Evolutionary conservation across 2,888 invertebrate genomes (phyloP), one percentile per base, ranked within the genome.

Genomic region (Phalera bucephala): DNA sequence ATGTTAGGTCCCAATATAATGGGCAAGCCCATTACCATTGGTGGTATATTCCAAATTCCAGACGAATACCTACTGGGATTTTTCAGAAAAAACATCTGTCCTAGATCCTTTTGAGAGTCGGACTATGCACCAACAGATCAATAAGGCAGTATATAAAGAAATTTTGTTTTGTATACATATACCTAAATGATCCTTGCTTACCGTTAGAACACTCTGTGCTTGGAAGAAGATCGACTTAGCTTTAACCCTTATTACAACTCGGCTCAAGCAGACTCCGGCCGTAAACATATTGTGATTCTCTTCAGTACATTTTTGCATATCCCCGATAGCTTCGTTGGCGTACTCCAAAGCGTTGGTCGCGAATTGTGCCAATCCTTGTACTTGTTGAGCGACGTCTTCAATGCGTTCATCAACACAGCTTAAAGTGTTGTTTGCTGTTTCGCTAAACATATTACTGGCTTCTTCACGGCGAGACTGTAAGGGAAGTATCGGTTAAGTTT

Each of bases 251-350:
- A 84, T 13, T 17, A 78, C 78, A 1, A 84, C 53, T 3, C 52
- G 31, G 22, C 73, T 80, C 12, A 89, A 59, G 30, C 88, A 89
- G 4, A 74, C 42, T 1, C 81, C 81, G 2, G 70, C 54, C 1
- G 56, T 52, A 2, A 80, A 40, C 3, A 86, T 40, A 35, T 67
- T 72, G 1, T 45, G 41, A 19, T 61, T 61, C 1, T 59, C 52
- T 5, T 62, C 59, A 0, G 75, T 70, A 33, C 88, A 89, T 23
- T 64, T 62, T 31, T 59, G 74, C 73, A 87, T 74, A 7, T 78
- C 67, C 0, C 56, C 66, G n/a, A 80, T 10, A 26, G 76, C 72
- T 1, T 34, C 41, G 17, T 63, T 61, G 0, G 75, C 67, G 33
- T 64, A 72, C 0, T 56, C 58, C 1, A 74, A 45, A 0, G 80